phyloP scores from a whole-genome alignment of 2,888 invertebrate species.

The Nebria salina region DNA sequence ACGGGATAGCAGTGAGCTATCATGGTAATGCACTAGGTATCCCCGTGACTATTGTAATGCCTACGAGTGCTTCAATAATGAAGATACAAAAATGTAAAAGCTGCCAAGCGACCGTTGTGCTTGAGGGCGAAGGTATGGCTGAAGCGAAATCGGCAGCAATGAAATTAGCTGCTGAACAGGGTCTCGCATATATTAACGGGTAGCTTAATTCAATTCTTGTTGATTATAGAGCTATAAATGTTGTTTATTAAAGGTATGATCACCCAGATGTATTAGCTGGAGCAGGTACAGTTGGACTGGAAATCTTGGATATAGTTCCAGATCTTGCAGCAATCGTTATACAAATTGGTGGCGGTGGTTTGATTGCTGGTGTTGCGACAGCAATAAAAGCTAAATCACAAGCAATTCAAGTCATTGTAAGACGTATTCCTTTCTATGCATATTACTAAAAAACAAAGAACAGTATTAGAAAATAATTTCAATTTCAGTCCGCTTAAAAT shows the following conservation, averaged over 20 bases:
- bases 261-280: constrained; percentile 96
- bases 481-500: too few species aligned
- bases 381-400: constrained; percentile 90
- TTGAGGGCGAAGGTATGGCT: constrained; percentile 83
- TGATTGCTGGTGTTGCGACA: constrained; percentile 89
- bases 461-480: too few species aligned
- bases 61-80: constrained; percentile 93
- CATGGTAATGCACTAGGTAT: constrained; percentile 72
- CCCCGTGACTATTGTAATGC: constrained; percentile 90
- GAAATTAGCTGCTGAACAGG: constrained; percentile 74
- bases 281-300: constrained; percentile 93
- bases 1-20: constrained; percentile 83
- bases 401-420: constrained; percentile 84
- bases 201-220: constrained; percentile 55
- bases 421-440: constrained; percentile 54
- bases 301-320: constrained; percentile 90
- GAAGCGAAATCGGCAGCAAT: constrained; percentile 86
- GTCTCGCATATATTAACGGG: constrained; percentile 89
- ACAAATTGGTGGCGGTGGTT: constrained; percentile 94
- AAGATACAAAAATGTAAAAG: constrained; percentile 89
- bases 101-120: constrained; percentile 85
- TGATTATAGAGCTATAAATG: constrained; percentile 13
- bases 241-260: constrained; percentile 75
- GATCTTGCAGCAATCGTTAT: constrained; percentile 90
- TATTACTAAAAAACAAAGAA: neutral